These are phyloP conservation scores for Bubo scandiacus DNA, from an alignment of 2,113 vertebrate genomes.

Conservation along the genomic window DNA sequence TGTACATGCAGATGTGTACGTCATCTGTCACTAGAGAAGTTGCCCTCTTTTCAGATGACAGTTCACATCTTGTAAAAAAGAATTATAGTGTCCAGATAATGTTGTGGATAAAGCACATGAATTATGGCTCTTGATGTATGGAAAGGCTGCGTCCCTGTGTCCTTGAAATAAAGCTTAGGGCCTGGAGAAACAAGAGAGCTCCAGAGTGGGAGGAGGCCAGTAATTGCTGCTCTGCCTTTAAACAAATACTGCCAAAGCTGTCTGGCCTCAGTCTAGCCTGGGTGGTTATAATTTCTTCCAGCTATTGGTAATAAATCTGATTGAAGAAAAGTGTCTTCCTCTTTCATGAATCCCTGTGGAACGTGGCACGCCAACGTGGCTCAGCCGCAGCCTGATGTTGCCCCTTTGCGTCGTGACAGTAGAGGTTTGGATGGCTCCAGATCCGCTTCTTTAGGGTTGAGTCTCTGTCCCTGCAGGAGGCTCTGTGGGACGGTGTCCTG, in stretches of 20 bases:
- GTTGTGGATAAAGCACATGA: neutral
- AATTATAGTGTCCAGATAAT: neutral
- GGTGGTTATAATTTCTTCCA: neutral
- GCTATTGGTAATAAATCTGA: neutral
- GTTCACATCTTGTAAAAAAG: neutral
- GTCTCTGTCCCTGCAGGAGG: rapidly evolving
- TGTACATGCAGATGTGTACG: neutral
- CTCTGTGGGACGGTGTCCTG: neutral
- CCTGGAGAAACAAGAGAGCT: neutral
- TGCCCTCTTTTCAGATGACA: neutral
- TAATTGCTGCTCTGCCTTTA: neutral
- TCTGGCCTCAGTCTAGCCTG: neutral
- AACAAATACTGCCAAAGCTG: neutral
- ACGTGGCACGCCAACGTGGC: neutral
- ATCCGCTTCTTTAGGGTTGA: neutral
- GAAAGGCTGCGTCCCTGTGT: neutral
- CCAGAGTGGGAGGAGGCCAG: neutral
- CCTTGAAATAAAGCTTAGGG: neutral
- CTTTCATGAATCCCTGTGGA: neutral
- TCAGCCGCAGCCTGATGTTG: neutral
- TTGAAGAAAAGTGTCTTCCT: neutral
- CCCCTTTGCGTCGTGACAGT: neutral
- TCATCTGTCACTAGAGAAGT: neutral
- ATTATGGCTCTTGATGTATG: neutral
- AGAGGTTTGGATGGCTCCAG: neutral